Conservation (phyloP, 1,140 invertebrate species). For the Pinna nobilis region DNA sequence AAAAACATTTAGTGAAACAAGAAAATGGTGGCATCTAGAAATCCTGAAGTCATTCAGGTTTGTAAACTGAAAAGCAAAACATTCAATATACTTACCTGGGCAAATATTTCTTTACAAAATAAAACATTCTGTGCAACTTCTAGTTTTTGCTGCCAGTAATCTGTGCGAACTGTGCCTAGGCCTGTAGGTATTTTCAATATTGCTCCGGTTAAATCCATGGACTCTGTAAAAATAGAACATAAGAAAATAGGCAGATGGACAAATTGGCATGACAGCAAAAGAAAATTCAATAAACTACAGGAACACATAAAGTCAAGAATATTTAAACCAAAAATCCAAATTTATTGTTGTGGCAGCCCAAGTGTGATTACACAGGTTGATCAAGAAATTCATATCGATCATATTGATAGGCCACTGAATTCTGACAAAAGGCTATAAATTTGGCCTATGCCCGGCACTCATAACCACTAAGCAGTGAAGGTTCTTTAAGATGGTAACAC, state of each 20-base stretch:
- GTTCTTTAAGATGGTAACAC: too few relatives aligned
- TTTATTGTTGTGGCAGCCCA: too few relatives aligned
- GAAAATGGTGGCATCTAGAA: not conserved
- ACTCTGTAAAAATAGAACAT: constrained; percentile 65
- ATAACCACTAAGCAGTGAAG: too few relatives aligned
- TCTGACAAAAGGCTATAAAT: too few relatives aligned
- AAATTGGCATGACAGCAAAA: too few relatives aligned
- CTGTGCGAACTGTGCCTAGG: constrained; percentile 78
- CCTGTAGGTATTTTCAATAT: constrained; percentile 73
- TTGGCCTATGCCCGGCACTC: too few relatives aligned
- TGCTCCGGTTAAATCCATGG: constrained; percentile 74
- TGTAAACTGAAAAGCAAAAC: constrained; percentile 1
- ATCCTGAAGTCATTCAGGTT: not conserved
- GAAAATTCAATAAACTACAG: too few relatives aligned
- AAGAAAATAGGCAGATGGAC: not conserved
- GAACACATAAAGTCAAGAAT: too few relatives aligned
- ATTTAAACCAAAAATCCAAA: too few relatives aligned
- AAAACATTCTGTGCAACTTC: constrained; percentile 97
- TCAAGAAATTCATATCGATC: too few relatives aligned
- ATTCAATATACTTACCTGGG: constrained; percentile 78
- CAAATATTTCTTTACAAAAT: constrained; percentile 98
- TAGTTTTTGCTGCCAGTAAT: constrained; percentile 95
- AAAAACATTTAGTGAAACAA: not conserved
- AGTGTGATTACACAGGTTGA: too few relatives aligned
- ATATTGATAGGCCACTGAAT: too few relatives aligned